Evolutionary conservation across 2,113 vertebrate species (phyloP), one percentile per base, ranked within the genome.

Genomic region (Phalacrocorax pelagicus): DNA sequence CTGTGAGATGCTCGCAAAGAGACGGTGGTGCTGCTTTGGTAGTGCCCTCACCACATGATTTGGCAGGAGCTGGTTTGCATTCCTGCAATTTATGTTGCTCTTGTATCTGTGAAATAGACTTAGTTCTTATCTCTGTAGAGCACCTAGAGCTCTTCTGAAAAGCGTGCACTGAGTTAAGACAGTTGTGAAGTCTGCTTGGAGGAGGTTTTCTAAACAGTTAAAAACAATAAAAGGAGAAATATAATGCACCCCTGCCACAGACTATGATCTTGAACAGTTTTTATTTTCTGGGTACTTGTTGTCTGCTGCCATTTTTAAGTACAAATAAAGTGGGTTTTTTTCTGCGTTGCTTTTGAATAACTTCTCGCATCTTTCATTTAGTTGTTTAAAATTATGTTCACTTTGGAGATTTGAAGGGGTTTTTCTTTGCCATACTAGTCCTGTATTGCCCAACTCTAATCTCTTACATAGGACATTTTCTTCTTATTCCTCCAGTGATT

Each of bases 121-220:
- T 72, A 86, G 1, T 88, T 32, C 36, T 86, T 94, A 88, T 77
- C 82, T 83, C 36, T n/a, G 9, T 42, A 66, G 34, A 88, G 70
- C 85, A 90, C 81, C 78, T 82, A 93, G 23, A 83, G 51, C 58
- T 86, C 54, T 57, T 88, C 46, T 83, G 63, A 57, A 34, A 62
- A 86, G 58, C 36, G 38, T 63, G 19, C 32, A 4, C 44, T 34
- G 36, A 67, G 61, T 52, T 86, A 55, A 58, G 79, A 77, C 67
- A 92, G 63, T 88, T 90, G 67, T 88, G 75, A 86, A 92, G 80
- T 86, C 58, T 88, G 29, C 67, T 93, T 77, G 59, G 55, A 90
- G 82, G 40, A 23, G 49, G 44, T 75, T 84, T 95, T 71, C 55
- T 74, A 6, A 95, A 40, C 17, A 79, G 38, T 19, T 70, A 18